phyloP scores from a whole-genome alignment of 1,140 invertebrate genomes.

The Caenorhabditis tropicalis region DNA sequence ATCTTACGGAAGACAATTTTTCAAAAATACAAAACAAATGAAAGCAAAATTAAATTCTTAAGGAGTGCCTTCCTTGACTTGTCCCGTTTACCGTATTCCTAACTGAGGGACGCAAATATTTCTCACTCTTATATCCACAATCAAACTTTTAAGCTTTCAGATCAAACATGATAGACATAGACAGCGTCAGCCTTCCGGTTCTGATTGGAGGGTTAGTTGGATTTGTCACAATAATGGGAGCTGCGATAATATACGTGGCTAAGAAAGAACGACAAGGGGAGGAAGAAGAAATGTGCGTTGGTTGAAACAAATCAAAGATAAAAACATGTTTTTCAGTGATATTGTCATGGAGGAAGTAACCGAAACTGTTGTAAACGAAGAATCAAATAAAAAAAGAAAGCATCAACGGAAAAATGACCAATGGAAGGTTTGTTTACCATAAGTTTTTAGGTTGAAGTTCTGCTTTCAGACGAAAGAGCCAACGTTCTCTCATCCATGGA shows the following conservation, averaged over 20 bases:
- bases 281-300: neutral
- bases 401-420: conserved; percentile 18
- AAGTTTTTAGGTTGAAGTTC: neutral
- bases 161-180: conserved; percentile 19
- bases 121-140: too few relatives aligned
- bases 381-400: neutral
- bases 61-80: too few relatives aligned
- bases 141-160: too few relatives aligned
- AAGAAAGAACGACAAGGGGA: conserved; percentile 21
- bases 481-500: conserved; percentile 79
- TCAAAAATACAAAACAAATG: too few relatives aligned
- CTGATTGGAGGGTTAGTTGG: neutral
- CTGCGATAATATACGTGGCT: neutral
- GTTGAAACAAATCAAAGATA: neutral
- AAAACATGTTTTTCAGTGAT: neutral
- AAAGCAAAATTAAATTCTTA: too few relatives aligned
- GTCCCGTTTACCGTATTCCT: too few relatives aligned
- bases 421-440: neutral
- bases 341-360: conserved; percentile 25
- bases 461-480: conserved; percentile 47
- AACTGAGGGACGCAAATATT: too few relatives aligned
- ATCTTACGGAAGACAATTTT: too few relatives aligned
- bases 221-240: conserved; percentile 13
- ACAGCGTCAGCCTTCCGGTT: neutral
- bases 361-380: neutral